These are phyloP conservation scores for Chaetorhynchus papuensis DNA, from an alignment of 2,113 vertebrate species.

Conservation along the genomic window DNA sequence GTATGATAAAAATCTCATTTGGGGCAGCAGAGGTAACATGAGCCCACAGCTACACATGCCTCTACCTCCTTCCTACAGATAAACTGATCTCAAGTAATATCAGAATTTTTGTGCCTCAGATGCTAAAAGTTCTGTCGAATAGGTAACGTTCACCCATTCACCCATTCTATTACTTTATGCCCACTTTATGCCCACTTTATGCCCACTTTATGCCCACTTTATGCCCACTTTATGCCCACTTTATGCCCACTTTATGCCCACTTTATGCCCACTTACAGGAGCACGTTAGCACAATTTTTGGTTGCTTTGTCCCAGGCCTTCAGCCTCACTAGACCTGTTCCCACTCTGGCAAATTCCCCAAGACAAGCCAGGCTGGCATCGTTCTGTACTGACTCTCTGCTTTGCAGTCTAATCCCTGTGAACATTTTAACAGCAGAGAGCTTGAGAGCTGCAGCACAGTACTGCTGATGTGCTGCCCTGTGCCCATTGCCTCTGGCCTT, in stretches of 20 bases:
- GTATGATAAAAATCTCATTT: neutral
- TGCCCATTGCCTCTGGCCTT: neutral
- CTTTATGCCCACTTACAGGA: neutral
- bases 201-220: no score
- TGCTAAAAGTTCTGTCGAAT: neutral
- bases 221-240: no score
- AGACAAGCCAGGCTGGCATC: neutral
- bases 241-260: no score
- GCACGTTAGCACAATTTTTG: neutral
- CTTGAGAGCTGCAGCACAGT: neutral
- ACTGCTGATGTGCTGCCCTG: neutral
- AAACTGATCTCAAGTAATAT: neutral
- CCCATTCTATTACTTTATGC: neutral
- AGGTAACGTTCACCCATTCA: neutral
- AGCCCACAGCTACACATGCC: neutral
- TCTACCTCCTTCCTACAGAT: neutral
- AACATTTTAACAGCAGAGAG: accelerated
- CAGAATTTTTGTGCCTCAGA: neutral
- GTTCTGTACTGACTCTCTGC: no score
- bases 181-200: no score
- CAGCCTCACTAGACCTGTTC: neutral
- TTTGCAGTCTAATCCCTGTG: neutral
- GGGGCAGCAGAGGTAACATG: neutral
- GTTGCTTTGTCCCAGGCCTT: neutral
- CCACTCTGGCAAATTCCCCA: no score